phyloP scores from a whole-genome alignment of 2,113 vertebrate genomes.

The Mus pahari region DNA sequence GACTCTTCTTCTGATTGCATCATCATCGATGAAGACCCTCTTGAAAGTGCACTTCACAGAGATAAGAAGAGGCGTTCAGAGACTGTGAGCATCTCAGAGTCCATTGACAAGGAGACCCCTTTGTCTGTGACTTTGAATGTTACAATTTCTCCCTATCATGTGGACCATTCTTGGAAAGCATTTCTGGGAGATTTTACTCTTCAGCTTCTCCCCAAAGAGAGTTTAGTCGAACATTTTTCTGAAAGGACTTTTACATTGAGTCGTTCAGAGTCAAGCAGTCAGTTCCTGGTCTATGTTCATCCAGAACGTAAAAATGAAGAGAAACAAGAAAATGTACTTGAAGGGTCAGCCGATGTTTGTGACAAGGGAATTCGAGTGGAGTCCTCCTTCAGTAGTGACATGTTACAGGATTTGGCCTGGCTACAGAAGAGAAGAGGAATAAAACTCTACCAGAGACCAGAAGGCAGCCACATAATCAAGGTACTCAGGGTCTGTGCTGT shows the following conservation, averaged over 20 bases:
- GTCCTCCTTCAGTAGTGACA: conserved; percentile 87
- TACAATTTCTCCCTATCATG: conserved; percentile 82
- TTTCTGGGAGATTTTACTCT: conserved; percentile 92
- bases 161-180: conserved; percentile 89
- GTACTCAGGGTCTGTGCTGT: conserved; percentile 81
- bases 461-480: conserved; percentile 87
- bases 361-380: conserved; percentile 83
- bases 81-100: conserved; percentile 61
- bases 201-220: conserved; percentile 80
- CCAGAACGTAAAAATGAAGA: conserved; percentile 77
- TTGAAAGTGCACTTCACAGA: conserved; percentile 75
- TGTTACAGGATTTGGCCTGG: conserved; percentile 95
- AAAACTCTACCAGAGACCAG: conserved; percentile 91
- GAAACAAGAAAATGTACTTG: conserved; percentile 74
- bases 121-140: conserved; percentile 86
- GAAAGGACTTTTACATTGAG: conserved; percentile 88
- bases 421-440: conserved; percentile 94
- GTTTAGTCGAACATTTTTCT: conserved; percentile 79
- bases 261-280: conserved; percentile 83
- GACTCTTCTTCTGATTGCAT: conserved; percentile 79
- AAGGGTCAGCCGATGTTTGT: conserved; percentile 63
- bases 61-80: conserved; percentile 66
- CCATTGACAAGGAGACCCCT: conserved; percentile 82
- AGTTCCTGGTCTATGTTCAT: conserved; percentile 88
- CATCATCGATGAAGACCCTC: conserved; percentile 74